Evolutionary conservation across 2,888 invertebrate species (phyloP).

Genomic region (Catonia carolina): DNA sequence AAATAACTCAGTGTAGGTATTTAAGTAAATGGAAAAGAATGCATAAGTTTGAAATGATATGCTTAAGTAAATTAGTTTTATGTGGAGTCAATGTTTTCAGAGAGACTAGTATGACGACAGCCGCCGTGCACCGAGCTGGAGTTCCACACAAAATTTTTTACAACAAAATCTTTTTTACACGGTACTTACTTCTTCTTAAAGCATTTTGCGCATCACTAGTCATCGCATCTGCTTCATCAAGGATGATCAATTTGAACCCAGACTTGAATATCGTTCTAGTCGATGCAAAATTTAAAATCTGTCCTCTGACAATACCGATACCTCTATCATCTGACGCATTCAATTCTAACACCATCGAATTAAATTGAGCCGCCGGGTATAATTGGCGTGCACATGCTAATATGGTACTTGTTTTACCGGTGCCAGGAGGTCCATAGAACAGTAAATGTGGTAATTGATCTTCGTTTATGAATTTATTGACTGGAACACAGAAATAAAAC

Average conservation of each 20-base stretch:
- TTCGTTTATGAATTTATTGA: constrained; percentile 79
- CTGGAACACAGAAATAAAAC: constrained; percentile 46
- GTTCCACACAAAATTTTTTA: too few relatives aligned
- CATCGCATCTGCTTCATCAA: constrained; percentile 99
- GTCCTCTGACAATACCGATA: constrained; percentile 88
- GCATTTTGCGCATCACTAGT: constrained; percentile 99
- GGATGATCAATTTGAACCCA: constrained; percentile 89
- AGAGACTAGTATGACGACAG: too few relatives aligned
- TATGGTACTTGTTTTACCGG: constrained; percentile 97
- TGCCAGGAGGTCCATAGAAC: constrained; percentile 97
- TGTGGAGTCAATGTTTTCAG: too few relatives aligned
- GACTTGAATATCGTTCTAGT: constrained; percentile 91
- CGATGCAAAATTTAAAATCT: constrained; percentile 93
- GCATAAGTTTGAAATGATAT: too few relatives aligned
- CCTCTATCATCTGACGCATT: constrained; percentile 99
- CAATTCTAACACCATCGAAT: constrained; percentile 89
- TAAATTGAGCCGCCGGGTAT: constrained; percentile 81
- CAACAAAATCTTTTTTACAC: too few relatives aligned
- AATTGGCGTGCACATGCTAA: constrained; percentile 90
- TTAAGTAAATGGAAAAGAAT: too few relatives aligned
- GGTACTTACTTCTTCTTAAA: constrained; percentile 71
- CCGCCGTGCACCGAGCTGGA: too few relatives aligned
- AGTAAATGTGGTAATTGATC: constrained; percentile 91
- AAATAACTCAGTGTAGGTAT: too few relatives aligned
- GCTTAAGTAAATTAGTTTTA: too few relatives aligned